These are phyloP conservation scores for Capitella teleta DNA, from an alignment of 1,140 invertebrate genomes.

Conservation along the genomic window DNA sequence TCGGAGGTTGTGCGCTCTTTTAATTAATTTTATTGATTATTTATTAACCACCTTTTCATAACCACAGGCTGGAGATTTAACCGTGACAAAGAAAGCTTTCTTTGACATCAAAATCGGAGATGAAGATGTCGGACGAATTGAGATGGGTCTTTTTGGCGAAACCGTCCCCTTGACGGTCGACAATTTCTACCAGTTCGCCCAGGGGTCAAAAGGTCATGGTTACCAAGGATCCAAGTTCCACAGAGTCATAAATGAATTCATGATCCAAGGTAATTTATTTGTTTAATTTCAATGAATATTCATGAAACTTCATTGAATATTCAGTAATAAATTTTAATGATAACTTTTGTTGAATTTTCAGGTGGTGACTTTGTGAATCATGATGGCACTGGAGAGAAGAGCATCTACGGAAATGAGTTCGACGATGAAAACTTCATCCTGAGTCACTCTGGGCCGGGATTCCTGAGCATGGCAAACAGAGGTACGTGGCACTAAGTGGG, in stretches of 20 bases:
- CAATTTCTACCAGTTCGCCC: constrained; percentile 82
- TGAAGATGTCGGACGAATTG: constrained; percentile 65
- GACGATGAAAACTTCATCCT: constrained; percentile 90
- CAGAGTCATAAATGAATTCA: constrained; percentile 40
- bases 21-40: too few species aligned
- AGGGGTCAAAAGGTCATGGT: constrained; percentile 25
- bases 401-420: constrained; percentile 83
- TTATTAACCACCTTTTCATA: too few species aligned
- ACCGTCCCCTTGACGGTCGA: constrained; percentile 82
- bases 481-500: too few species aligned
- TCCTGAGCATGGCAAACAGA: constrained; percentile 90
- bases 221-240: constrained; percentile 42
- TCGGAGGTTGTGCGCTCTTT: too few species aligned
- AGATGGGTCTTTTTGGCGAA: constrained; percentile 88
- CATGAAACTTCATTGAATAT: not conserved
- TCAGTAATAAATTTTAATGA: not conserved
- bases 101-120: constrained; percentile 79
- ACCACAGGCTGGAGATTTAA: not conserved
- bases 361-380: constrained; percentile 71
- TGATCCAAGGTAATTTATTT: constrained; percentile 41
- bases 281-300: constrained; percentile 11
- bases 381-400: constrained; percentile 55
- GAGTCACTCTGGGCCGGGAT: constrained; percentile 60
- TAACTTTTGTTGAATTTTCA: constrained; percentile 35
- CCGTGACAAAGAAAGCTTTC: constrained; percentile 53